Percentiles rank a stretch among this genome's conserved stretches.
Conservation (phyloP, 2,888 invertebrate genomes). For the Rhabditoides inermis region DNA sequence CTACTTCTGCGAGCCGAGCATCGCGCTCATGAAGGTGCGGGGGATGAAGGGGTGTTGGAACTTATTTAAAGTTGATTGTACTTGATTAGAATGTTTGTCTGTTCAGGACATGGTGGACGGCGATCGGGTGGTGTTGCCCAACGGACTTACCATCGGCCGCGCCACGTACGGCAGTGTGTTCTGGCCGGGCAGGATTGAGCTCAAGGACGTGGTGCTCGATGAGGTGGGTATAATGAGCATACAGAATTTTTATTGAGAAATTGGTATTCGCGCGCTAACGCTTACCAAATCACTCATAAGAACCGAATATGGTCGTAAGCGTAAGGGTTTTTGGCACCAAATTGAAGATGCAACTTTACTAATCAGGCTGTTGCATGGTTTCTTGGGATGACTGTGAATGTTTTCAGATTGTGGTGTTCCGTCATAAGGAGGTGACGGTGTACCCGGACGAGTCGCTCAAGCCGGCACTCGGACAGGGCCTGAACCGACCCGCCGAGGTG, state of each 20-base stretch:
- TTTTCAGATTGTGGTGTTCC: constrained; percentile 51
- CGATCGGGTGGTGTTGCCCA: constrained; percentile 24
- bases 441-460: constrained; percentile 84
- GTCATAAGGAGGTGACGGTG: constrained; percentile 85
- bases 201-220: constrained; percentile 26
- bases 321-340: no score
- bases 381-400: constrained; percentile 26
- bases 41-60: constrained; percentile 10
- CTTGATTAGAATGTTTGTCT: not conserved
- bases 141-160: constrained; percentile 56
- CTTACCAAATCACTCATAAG: no score
- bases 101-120: constrained; percentile 10
- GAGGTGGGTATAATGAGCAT: constrained; percentile 8
- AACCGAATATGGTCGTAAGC: no score
- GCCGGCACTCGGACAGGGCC: constrained; percentile 75
- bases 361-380: no score
- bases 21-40: constrained; percentile 66
- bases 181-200: constrained; percentile 54
- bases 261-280: no score
- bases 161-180: constrained; percentile 56
- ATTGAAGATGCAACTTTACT: no score
- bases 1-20: constrained; percentile 80
- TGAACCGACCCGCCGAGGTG: constrained; percentile 66
- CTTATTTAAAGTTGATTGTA: constrained; percentile 1
- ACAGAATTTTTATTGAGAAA: not conserved